Conservation (phyloP, 2,113 vertebrate genomes). For the Ivindomyrus marchei region DNA sequence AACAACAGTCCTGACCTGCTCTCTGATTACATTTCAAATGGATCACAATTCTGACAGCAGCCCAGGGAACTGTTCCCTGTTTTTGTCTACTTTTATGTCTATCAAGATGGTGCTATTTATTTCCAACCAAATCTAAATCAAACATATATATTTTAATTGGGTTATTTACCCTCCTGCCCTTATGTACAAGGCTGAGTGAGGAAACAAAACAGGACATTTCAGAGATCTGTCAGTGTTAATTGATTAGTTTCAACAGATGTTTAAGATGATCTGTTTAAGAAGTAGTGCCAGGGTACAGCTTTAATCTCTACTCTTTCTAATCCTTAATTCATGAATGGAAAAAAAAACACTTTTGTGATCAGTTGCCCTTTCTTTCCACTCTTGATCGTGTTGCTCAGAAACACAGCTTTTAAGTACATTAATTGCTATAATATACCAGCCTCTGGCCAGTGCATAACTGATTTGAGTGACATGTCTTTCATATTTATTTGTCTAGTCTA, state of each 20-base stretch:
- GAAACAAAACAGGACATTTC: neutral
- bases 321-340: neutral
- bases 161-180: neutral
- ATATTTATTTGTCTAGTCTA: neutral
- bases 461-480: neutral
- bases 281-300: neutral
- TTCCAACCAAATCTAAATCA: neutral
- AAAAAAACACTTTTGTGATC: neutral
- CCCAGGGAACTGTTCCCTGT: neutral
- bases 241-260: neutral
- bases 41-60: neutral
- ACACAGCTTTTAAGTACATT: neutral
- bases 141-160: neutral
- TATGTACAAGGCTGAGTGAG: neutral
- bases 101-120: neutral
- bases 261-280: neutral
- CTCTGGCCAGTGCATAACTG: neutral
- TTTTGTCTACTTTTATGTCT: neutral
- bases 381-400: neutral
- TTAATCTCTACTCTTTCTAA: neutral
- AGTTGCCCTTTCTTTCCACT: neutral
- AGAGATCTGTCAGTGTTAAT: neutral
- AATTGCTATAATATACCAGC: neutral
- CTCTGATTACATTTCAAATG: slow-evolving; percentile 9
- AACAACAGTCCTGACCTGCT: neutral